Base-by-base conservation (phyloP, 2,113 vertebrate genomes). In the Xerus inauris region DNA sequence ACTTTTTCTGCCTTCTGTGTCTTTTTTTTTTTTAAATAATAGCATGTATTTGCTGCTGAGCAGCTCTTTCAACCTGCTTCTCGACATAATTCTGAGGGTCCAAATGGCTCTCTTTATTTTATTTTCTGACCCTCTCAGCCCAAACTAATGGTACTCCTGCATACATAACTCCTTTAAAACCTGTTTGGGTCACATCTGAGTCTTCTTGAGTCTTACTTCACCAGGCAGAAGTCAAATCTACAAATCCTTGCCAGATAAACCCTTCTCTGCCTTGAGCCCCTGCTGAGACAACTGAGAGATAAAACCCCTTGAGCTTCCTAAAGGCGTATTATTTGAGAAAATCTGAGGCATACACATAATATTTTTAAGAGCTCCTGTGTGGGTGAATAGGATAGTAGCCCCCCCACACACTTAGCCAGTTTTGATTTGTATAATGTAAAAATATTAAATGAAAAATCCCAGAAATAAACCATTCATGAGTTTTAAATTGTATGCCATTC, bases 211-310 rank as follows among this genome's bases (percentile, higher is more conserved):
- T 35, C 69, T 87, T 35, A 84, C 11, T 77, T 22, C 30, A 14
- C 75, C 49, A 82, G 12, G 12, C 82, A 85, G n/a, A 95, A 88
- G n/a, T 82, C 80, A 89, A 26, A 92, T 32, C 35, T 54, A 82
- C 65, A 88, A 2, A 75, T 93, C 17, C 57, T 81, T 94, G 92
- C 47, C n/a, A 76, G 59, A 69, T 88, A 79, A 93, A 79, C 40
- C 49, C 14, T 95, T 93, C 64, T 79, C 6, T 54, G 28, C 24
- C 57, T 80, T 91, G 49, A 35, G 20, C 3, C 32, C n/a, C 81
- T 94, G 69, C 40, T 89, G 17, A 84, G n/a, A 62, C 24, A 94
- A 51, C 9, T 83, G 32, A 75, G 13, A 3, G 59, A 83, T 26
- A 64, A 67, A 19, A 51, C 4, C 9, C 4, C 57, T 71, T 75